Evolutionary conservation across 2,888 invertebrate species (phyloP).

Genomic region (Ormyrus thymus): DNA sequence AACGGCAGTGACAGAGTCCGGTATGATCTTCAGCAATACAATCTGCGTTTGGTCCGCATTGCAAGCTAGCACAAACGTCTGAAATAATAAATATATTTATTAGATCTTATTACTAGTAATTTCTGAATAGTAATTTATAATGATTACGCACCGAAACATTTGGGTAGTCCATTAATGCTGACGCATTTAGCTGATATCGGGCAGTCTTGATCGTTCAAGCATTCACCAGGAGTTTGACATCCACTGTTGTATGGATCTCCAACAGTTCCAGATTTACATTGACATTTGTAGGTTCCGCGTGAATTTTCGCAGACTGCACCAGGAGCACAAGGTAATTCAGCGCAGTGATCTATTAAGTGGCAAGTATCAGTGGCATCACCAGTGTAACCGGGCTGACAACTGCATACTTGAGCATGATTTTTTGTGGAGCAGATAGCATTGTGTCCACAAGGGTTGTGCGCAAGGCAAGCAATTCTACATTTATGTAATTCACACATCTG

Average conservation of each 20-base stretch:
- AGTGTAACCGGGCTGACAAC: slow-evolving; percentile 91
- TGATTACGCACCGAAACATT: slow-evolving; percentile 81
- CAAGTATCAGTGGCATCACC: slow-evolving; percentile 86
- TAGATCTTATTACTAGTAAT: slow-evolving; percentile 2
- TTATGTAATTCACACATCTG: slow-evolving; percentile 88
- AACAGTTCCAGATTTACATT: slow-evolving; percentile 86
- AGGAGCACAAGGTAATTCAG: slow-evolving; percentile 86
- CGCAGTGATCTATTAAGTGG: slow-evolving; percentile 86
- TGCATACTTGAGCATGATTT: slow-evolving; percentile 84
- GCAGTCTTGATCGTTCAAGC: slow-evolving; percentile 86
- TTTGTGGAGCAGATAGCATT: slow-evolving; percentile 91
- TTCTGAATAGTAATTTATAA: background rate
- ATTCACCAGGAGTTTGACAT: slow-evolving; percentile 88
- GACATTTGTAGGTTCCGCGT: slow-evolving; percentile 87
- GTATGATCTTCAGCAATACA: slow-evolving; percentile 86
- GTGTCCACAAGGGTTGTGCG: slow-evolving; percentile 88
- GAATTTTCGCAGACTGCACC: slow-evolving; percentile 88
- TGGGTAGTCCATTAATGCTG: slow-evolving; percentile 82
- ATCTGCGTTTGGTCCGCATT: slow-evolving; percentile 90
- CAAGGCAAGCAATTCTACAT: slow-evolving; percentile 91
- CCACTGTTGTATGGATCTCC: slow-evolving; percentile 91
- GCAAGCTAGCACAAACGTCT: slow-evolving; percentile 86
- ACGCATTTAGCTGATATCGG: slow-evolving; percentile 87
- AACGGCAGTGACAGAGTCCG: slow-evolving; percentile 86
- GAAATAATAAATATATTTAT: slow-evolving; percentile 59